Percentiles rank a stretch among this genome's conserved stretches.
Evolutionary conservation across 2,888 invertebrate species (phyloP).

Genomic region (Masnerella sp.): DNA sequence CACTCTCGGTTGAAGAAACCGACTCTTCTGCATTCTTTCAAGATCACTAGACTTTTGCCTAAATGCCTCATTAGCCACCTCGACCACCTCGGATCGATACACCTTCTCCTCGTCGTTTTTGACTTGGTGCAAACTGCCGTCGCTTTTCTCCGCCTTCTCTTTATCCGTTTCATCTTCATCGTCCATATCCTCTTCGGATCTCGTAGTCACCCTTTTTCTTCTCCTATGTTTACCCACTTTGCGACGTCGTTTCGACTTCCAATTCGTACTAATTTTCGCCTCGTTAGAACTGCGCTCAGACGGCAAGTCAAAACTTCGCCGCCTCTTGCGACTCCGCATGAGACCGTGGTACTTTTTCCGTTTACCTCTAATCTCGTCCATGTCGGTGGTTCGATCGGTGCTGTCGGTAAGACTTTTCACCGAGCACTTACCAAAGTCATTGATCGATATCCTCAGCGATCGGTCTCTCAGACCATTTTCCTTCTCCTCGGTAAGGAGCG

Average conservation of each 20-base stretch:
- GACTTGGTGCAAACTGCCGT: conserved; percentile 15
- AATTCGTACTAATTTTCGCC: conserved; percentile 48
- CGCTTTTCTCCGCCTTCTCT: conserved; percentile 38
- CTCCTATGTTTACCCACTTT: conserved; percentile 47
- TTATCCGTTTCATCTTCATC: conserved; percentile 55
- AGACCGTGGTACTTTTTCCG: conserved; percentile 62
- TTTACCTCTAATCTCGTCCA: conserved; percentile 37
- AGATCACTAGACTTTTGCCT: conserved; percentile 62
- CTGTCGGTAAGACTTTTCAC: conserved; percentile 65
- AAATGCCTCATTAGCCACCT: conserved; percentile 34
- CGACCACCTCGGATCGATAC: conserved; percentile 25
- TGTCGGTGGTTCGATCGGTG: conserved; percentile 22
- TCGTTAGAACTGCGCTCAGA: conserved; percentile 48
- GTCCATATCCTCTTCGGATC: conserved; percentile 59
- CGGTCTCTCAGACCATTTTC: conserved; percentile 61
- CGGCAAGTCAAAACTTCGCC: conserved; percentile 54
- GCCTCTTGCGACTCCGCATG: conserved; percentile 69
- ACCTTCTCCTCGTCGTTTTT: conserved; percentile 18
- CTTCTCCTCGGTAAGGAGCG: conserved; percentile 69
- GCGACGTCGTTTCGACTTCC: conserved; percentile 63
- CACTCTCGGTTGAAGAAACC: conserved; percentile 73
- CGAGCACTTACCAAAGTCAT: conserved; percentile 45
- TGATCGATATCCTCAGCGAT: conserved; percentile 57
- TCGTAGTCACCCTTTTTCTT: conserved; percentile 47
- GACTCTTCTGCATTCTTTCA: conserved; percentile 68